Evolutionary conservation across 2,797 vertebrate species (phyloP).

Genomic region (Cynodonichthys magdalenae): DNA sequence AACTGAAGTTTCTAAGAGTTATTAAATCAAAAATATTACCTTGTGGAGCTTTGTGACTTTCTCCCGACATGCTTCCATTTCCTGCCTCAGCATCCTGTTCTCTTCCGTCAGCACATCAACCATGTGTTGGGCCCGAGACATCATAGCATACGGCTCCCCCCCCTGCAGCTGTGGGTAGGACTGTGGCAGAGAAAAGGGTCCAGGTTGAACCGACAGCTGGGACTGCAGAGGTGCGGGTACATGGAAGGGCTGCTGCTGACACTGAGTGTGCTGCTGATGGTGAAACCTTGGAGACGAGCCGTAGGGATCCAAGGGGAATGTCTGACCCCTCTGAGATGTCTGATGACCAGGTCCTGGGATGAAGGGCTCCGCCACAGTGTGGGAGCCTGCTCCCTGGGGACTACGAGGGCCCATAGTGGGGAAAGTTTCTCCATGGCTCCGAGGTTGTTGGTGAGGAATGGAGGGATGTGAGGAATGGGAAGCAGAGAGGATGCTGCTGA

Average conservation of each 20-base stretch:
- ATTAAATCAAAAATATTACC: constrained; percentile 70
- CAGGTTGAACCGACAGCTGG: constrained; percentile 45
- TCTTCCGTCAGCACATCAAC: constrained; percentile 94
- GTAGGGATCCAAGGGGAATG: constrained; percentile 75
- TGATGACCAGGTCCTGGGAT: constrained; percentile 69
- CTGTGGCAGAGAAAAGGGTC: constrained; percentile 82
- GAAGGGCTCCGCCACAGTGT: constrained; percentile 82
- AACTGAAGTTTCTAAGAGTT: background rate
- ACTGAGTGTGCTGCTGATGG: constrained; percentile 62
- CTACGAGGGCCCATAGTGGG: constrained; percentile 74
- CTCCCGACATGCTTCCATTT: constrained; percentile 91
- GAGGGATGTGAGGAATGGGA: constrained; percentile 74
- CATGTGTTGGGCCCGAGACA: constrained; percentile 93
- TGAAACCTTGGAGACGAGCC: constrained; percentile 79
- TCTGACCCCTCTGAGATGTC: constrained; percentile 62
- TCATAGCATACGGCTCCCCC: constrained; percentile 89
- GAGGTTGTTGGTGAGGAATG: constrained; percentile 79
- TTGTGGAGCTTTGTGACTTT: constrained; percentile 95
- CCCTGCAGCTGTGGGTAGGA: constrained; percentile 84
- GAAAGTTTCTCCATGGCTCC: constrained; percentile 83
- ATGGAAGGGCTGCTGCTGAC: constrained; percentile 77
- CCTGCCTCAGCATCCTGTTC: constrained; percentile 90
- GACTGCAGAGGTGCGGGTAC: constrained; percentile 52
- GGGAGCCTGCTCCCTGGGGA: constrained; percentile 57
- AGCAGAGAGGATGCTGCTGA: constrained; percentile 85